Evolutionary conservation across 2,113 vertebrate species (phyloP), one percentile per base, ranked within the genome.

Genomic region (Nerophis lumbriciformis): DNA sequence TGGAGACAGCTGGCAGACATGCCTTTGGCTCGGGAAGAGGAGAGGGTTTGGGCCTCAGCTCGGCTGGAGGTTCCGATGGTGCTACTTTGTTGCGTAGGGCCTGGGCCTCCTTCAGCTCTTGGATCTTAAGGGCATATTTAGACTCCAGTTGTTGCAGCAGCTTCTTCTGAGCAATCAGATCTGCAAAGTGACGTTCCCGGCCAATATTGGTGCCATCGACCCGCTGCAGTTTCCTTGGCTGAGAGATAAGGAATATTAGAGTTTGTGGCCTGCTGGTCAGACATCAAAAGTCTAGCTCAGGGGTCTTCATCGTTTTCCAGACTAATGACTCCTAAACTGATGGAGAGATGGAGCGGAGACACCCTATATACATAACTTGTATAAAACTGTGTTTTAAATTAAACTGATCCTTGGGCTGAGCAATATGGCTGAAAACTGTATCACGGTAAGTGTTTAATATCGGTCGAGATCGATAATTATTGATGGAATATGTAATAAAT

Each of bases 61-160:
- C 78, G 0, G 55, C 1, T 15, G 90, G 88, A 36, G 85, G 90
- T 5, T 85, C 80, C 8, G 76, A 75, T 8, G 82, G 61, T 14
- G 86, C 78, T 4, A 90, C 94, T 74, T 90, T 92, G 72, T 91
- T 90, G 47, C 91, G 91, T 65, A 90, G 86, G 0, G 94, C 93
- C 5, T 93, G 94, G 0, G 93, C 93, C 80, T 95, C 94, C 82
- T 99, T 99, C 48, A 99, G 79, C 75, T 94, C 93, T 83, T 97
- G 93, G 85, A 99, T 98, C 88, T 98, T 98, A 1, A 95, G 80
- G n/a, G 96, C 96, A 78, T 99, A 99, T 68, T 98, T 95, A 0
- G 94, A 92, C 73, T 99, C 94, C 5, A 99, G 88, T 71, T 94
- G 94, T 85, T 99, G 97, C 64, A 99, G 88, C 0, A 93, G 87